phyloP scores from a whole-genome alignment of 2,113 vertebrate genomes.

The Eleginops maclovinus region DNA sequence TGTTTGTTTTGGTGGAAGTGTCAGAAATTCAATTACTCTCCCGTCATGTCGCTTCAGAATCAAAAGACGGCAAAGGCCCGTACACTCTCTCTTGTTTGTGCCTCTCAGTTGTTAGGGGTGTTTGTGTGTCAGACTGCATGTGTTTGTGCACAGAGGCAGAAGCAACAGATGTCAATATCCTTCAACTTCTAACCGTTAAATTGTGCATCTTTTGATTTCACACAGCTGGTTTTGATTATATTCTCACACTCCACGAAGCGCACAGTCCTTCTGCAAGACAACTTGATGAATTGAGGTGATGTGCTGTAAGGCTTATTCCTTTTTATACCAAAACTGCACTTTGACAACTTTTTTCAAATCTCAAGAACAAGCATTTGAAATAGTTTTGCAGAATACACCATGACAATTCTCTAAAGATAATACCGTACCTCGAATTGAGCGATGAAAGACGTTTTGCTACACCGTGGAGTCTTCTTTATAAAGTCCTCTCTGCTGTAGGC shows the following conservation, averaged over 20 bases:
- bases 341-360: not conserved
- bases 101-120: not conserved
- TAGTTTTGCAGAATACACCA: not conserved
- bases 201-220: not conserved
- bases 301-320: not conserved
- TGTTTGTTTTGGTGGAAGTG: conserved; percentile 52
- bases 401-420: not conserved
- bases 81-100: not conserved
- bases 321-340: not conserved
- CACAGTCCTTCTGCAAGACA: not conserved
- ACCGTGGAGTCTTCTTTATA: too few relatives aligned
- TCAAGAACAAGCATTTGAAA: not conserved
- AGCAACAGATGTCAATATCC: conserved; percentile 16
- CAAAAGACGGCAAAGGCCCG: conserved; percentile 11
- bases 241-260: not conserved
- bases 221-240: conserved; percentile 2
- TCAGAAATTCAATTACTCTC: conserved; percentile 62
- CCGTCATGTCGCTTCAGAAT: conserved; percentile 50
- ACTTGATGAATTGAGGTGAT: not conserved
- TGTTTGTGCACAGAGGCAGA: not conserved
- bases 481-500: too few relatives aligned
- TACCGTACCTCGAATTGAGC: too few relatives aligned
- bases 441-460: too few relatives aligned
- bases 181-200: not conserved
- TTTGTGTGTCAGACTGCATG: too few relatives aligned